A percentile compares a stretch with the other conserved stretches of the same genome.
phyloP scores from a whole-genome alignment of 2,797 vertebrate genomes.

The Tapera naevia region DNA sequence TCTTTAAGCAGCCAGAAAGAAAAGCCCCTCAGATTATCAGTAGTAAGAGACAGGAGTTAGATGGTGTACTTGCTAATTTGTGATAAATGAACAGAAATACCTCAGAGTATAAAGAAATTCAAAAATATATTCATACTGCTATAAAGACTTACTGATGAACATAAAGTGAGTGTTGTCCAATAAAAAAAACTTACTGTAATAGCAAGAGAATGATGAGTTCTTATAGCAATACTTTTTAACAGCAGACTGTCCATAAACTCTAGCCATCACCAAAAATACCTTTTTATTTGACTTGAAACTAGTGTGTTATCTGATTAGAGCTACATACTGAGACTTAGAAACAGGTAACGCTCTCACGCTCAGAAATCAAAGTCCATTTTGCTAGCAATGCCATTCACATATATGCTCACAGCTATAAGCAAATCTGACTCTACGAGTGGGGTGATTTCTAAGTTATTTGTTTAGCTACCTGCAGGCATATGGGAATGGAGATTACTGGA shows the following conservation, averaged over 20 bases:
- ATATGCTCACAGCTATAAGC: background rate
- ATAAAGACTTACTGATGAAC: background rate
- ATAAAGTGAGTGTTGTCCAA: background rate
- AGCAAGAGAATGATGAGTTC: background rate
- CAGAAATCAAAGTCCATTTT: background rate
- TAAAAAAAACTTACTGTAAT: background rate
- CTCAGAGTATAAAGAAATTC: background rate
- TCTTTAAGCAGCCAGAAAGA: background rate
- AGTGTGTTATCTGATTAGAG: background rate
- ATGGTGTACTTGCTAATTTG: background rate
- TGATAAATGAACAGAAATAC: background rate
- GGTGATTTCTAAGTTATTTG: background rate
- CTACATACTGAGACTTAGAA: background rate
- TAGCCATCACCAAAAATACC: background rate
- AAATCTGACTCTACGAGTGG: background rate
- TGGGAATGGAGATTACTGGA: background rate
- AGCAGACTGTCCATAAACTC: background rate
- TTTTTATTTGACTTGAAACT: background rate
- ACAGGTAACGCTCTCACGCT: background rate
- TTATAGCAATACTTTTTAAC: background rate
- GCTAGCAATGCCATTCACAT: background rate
- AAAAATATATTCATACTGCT: background rate
- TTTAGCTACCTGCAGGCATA: background rate
- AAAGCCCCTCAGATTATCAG: background rate
- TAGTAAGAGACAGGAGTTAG: background rate